Base-by-base conservation (phyloP, 2,113 vertebrate species). In the Rhynchomys soricoides region DNA sequence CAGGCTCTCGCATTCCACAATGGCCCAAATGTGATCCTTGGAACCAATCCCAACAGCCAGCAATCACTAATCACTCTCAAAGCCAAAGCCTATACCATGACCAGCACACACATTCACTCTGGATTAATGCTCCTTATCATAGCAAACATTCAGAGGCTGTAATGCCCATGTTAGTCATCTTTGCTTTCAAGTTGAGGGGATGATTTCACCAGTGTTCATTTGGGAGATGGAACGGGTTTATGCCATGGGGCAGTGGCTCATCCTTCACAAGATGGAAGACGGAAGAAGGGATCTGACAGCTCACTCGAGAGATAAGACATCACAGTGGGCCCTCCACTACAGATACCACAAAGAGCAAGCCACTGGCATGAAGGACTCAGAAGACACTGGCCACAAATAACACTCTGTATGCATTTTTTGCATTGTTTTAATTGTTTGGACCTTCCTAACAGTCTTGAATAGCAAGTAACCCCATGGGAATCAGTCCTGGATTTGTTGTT, bases 1-100 rank as follows among this genome's bases (percentile, higher is more conserved):
- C 13, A 21, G 31, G 48, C 40, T 26, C 10, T 64, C 50, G 64
- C 19, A 29, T 9, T n/a, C 34, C 45, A 2, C 13, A 73, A 11
- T 29, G 19, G 22, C 13, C 50, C 31, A 8, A 6, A 24, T 11
- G 43, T 3, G 10, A 64, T 31, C 31, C 12, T 3, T 5, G 3
- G 71, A 48, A 75, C 74, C 57, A 4, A 0, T 34, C 3, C 9
- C 7, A 40, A 5, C 3, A 13, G 24, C 12, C 75, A 22, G 1
- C 0, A 0, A 29, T 1, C 0, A 40, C 57, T 37, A 17, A 22
- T 43, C 12, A 2, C 52, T 4, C 0, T 22, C 31, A 45, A 24
- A 73, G n/a, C 40, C 75, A 6, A 40, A 5, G 66, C 12, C 78
- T 22, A 17, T 7, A 3, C 6, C 0, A 0, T 1, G 21, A 34